phyloP scores from a whole-genome alignment of 2,113 vertebrate genomes.

The Archilochus colubris region DNA sequence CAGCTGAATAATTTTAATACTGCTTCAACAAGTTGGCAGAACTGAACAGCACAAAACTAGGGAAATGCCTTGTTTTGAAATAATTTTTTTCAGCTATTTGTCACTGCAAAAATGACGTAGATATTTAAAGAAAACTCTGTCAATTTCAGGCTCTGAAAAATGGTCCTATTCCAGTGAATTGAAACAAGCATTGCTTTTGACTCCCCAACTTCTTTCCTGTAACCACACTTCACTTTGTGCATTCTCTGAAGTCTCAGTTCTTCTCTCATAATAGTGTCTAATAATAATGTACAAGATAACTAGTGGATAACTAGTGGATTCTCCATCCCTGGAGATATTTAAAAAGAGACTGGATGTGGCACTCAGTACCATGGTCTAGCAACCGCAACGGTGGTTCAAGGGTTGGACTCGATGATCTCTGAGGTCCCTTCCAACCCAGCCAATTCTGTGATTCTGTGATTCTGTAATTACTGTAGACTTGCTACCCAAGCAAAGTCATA shows the following conservation, averaged over 20 bases:
- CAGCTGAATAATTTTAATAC: neutral
- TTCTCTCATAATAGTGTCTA: neutral
- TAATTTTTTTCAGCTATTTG: neutral
- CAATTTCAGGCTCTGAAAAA: neutral
- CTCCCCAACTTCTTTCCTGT: neutral
- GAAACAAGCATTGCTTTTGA: neutral
- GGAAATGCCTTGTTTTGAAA: neutral
- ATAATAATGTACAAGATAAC: neutral
- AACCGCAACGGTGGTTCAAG: too few relatives aligned
- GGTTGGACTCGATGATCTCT: too few relatives aligned
- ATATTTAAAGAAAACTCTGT: neutral
- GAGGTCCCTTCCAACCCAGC: too few relatives aligned
- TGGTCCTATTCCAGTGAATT: accelerated
- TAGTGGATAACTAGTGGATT: neutral
- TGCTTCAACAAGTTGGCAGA: neutral
- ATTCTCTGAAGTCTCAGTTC: neutral
- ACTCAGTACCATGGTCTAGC: too few relatives aligned
- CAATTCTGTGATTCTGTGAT: too few relatives aligned
- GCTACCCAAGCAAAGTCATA: neutral
- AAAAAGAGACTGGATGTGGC: too few relatives aligned
- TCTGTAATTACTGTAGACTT: neutral
- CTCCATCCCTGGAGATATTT: too few relatives aligned
- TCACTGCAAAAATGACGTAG: neutral
- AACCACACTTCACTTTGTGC: neutral
- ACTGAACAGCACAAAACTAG: neutral